Conservation (phyloP, 2,797 vertebrate species). For the Malurus leucopterus region DNA sequence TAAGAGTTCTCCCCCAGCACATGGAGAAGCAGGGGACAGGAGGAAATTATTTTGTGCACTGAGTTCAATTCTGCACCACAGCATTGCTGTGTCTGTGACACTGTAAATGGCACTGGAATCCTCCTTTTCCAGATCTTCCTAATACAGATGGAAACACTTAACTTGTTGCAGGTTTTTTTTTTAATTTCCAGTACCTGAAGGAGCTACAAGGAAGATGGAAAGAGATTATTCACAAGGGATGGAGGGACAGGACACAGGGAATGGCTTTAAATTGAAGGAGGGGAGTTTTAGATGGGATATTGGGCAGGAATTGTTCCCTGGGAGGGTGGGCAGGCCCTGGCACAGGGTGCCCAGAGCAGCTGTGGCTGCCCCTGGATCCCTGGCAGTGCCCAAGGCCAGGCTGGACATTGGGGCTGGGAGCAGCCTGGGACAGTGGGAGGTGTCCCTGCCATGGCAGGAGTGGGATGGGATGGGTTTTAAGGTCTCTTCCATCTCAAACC, state of each 20-base stretch:
- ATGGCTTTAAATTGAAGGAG: too few species aligned
- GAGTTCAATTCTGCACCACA: neutral
- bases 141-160: rapidly evolving
- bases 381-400: neutral
- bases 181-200: neutral
- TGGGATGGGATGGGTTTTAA: neutral
- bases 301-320: neutral
- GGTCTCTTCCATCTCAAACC: neutral
- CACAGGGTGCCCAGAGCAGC: neutral
- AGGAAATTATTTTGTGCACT: neutral
- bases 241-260: neutral
- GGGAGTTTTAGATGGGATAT: neutral
- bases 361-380: neutral
- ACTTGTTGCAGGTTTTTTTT: too few species aligned
- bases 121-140: neutral
- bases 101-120: neutral
- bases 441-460: neutral
- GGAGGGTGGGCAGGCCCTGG: neutral
- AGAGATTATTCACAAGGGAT: neutral
- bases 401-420: neutral
- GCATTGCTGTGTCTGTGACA: neutral
- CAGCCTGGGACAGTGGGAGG: neutral
- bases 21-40: neutral
- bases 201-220: neutral
- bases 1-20: neutral